Evolutionary conservation across 2,888 invertebrate species (phyloP), one percentile per base, ranked within the genome.

Genomic region (Sinelater perroti): DNA sequence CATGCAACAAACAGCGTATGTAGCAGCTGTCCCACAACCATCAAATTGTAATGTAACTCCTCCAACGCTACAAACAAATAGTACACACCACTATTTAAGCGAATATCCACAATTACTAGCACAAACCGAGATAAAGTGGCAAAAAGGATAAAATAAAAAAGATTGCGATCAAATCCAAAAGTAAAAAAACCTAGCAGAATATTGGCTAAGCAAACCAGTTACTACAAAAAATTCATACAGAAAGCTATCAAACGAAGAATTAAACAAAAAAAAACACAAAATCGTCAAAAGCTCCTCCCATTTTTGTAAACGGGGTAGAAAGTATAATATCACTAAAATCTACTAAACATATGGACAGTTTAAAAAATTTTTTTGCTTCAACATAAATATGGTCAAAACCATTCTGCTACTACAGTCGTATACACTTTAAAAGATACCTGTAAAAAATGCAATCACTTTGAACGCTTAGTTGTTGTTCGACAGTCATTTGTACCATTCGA

Each of bases 51-150:
- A 30, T 45, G 10, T 45, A 14, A 45, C 30, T 16, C n/a, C 28
- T 10, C 45, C 28, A 45, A 45, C 31, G 24, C 2, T 44, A 2
- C 44, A 44, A 44, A 11, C 26, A 10, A 26, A 4, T 26, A 44
- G 14, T 26, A 28, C 16, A 44, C 28, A 13, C 8, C 44, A 44
- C 44, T 44, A 44, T 44, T 11, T 26, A 26, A 4, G 13, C 3
- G 44, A 44, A 44, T 44, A 44, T 28, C 44, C 44, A 26, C 44
- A 44, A 44, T 44, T 44, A 44, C 44, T 28, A 44, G 44, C 46
- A 17, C 46, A 46, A 46, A 31, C 46, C 10, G 46, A 46, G 33
- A 2, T 33, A 33, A 18, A 46, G 17, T 46, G 46, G 30, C 46
- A 10, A 16, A 30, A 46, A 46, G 46, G 30, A 13, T 30, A 46